Evolutionary conservation across 2,888 invertebrate genomes (phyloP).

Genomic region (Metellina segmentata): DNA sequence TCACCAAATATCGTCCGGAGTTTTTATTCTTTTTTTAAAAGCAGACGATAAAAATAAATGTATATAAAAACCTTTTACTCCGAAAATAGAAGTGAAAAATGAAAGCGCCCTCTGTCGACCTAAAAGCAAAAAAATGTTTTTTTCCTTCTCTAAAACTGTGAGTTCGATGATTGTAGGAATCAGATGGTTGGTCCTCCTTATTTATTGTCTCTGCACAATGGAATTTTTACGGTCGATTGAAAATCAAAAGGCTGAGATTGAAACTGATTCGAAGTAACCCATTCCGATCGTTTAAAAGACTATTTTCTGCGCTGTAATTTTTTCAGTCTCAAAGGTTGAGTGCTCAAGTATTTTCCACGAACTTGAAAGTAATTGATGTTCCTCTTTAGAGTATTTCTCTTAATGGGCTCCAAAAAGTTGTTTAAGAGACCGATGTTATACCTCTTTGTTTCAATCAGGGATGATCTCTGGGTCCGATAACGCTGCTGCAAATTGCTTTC

Average conservation of each 20-base stretch:
- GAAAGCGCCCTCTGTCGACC: slow-evolving; percentile 31
- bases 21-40: slow-evolving; percentile 15
- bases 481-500: background rate
- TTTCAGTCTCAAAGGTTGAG: slow-evolving; percentile 12
- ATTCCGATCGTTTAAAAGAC: slow-evolving; percentile 57
- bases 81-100: background rate
- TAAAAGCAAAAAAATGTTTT: slow-evolving; percentile 4
- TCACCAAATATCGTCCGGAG: background rate
- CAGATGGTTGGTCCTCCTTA: slow-evolving; percentile 39
- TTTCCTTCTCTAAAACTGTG: slow-evolving; percentile 5
- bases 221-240: slow-evolving; percentile 61
- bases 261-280: slow-evolving; percentile 48
- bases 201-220: slow-evolving; percentile 63
- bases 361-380: slow-evolving; percentile 21
- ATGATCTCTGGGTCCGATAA: background rate
- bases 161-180: slow-evolving; percentile 44
- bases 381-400: background rate
- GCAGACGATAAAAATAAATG: background rate
- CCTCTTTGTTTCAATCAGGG: background rate
- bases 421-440: slow-evolving; percentile 16
- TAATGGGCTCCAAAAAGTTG: background rate
- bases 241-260: slow-evolving; percentile 56
- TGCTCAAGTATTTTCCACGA: slow-evolving; percentile 4
- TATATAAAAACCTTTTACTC: slow-evolving; percentile 11
- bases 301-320: slow-evolving; percentile 45